Conservation (phyloP, 2,888 invertebrate species). For the Folsomia candida region DNA sequence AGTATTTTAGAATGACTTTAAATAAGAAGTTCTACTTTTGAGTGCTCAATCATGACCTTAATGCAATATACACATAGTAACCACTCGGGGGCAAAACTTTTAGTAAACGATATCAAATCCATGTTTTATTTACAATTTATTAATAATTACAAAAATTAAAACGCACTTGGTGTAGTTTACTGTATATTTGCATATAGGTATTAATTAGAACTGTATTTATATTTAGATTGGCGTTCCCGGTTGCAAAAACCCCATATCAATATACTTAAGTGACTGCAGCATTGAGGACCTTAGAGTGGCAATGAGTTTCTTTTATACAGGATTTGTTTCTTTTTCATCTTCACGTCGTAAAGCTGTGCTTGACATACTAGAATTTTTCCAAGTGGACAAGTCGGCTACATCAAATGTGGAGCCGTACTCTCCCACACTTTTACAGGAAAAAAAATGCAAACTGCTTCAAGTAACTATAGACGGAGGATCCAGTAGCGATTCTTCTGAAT, state of each 20-base stretch:
- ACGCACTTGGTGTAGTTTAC: too few species aligned
- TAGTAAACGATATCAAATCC: neutral
- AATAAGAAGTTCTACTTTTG: neutral
- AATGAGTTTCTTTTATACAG: neutral
- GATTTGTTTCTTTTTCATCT: neutral
- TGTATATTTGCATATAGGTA: neutral
- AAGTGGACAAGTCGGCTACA: neutral
- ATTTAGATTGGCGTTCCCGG: neutral
- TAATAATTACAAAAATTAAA: too few species aligned
- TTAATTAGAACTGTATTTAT: neutral
- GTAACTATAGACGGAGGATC: neutral
- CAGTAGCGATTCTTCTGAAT: neutral
- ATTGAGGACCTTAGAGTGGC: neutral
- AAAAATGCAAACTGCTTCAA: neutral
- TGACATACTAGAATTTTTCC: neutral
- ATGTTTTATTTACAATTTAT: too few species aligned
- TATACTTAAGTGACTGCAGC: conserved; percentile 1
- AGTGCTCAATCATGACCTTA: neutral
- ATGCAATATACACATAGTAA: too few species aligned
- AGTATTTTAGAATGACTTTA: neutral
- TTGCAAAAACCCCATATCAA: neutral
- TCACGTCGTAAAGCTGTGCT: neutral
- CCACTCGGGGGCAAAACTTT: neutral
- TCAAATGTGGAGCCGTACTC: neutral
- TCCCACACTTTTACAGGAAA: neutral